A percentile compares a stretch with the other conserved stretches of the same genome.
phyloP scores from a whole-genome alignment of 37 sponge, comb jelly and placozoan species.

The Chondrosia reniformis region DNA sequence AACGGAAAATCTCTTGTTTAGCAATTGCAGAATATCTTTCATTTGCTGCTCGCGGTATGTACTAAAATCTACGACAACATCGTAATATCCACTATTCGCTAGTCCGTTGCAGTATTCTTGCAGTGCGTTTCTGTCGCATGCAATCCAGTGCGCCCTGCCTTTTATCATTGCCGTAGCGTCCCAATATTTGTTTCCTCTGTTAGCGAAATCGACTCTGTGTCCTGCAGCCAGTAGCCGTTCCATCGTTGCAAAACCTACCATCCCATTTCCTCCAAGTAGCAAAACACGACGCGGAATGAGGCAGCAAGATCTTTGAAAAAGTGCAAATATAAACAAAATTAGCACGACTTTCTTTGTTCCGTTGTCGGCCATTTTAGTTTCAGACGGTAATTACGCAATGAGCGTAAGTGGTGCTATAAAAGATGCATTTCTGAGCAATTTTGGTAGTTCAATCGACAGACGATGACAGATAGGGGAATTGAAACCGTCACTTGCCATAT shows the following conservation, averaged over 20 bases:
- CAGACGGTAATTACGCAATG: too few relatives aligned
- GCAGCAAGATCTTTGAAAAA: too few relatives aligned
- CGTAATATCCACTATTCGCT: slow-evolving; percentile 9
- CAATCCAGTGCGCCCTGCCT: background rate
- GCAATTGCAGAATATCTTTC: background rate
- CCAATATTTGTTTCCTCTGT: slow-evolving; percentile 41
- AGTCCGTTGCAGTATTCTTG: background rate
- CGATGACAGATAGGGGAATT: background rate
- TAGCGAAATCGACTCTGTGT: slow-evolving; percentile 15
- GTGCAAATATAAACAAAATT: too few relatives aligned
- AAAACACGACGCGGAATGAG: slow-evolving; percentile 20
- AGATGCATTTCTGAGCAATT: too few relatives aligned
- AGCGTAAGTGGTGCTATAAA: too few relatives aligned
- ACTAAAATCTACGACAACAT: slow-evolving; percentile 40
- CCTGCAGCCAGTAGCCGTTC: slow-evolving; percentile 18
- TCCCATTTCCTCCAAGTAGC: slow-evolving; percentile 46
- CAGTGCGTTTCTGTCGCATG: slow-evolving; percentile 22
- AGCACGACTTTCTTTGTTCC: too few relatives aligned
- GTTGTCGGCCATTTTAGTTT: too few relatives aligned
- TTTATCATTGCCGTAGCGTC: slow-evolving; percentile 24
- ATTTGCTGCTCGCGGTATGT: slow-evolving; percentile 19
- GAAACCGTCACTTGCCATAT: background rate
- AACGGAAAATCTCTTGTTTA: slow-evolving; percentile 2
- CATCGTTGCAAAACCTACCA: slow-evolving; percentile 27
- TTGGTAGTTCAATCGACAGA: too few relatives aligned